These are phyloP conservation scores for Festucalex cinctus DNA, from an alignment of 2,113 vertebrate species.

Conservation along the genomic window DNA sequence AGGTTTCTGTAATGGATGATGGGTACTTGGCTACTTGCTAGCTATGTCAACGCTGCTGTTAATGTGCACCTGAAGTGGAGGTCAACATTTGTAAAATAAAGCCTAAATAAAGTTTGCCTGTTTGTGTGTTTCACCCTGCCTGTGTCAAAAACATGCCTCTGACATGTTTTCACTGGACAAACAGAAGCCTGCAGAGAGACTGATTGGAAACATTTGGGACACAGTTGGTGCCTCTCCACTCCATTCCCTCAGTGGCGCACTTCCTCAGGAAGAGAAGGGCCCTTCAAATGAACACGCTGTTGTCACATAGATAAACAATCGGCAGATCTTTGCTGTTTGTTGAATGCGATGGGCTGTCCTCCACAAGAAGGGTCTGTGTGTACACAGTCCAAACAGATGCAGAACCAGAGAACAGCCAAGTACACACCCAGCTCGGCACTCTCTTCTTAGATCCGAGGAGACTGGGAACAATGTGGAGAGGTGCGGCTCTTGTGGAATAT, in stretches of 20 bases:
- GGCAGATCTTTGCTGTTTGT: constrained; percentile 34
- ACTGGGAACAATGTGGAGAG: constrained; percentile 60
- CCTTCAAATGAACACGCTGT: constrained; percentile 44
- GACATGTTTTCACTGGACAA: constrained; percentile 31
- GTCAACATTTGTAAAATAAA: constrained; percentile 31
- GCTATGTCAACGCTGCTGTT: constrained; percentile 30
- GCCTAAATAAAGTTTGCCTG: constrained; percentile 1
- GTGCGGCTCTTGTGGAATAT: constrained; percentile 55
- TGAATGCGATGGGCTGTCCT: constrained; percentile 50
- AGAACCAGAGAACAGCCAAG: constrained; percentile 40
- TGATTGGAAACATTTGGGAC: constrained; percentile 63
- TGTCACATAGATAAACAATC: constrained; percentile 60
- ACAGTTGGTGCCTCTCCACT: constrained; percentile 22
- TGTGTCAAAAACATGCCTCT: constrained; percentile 21
- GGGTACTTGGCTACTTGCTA: constrained; percentile 14
- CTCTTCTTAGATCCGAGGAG: constrained; percentile 45
- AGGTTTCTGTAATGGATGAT: constrained; percentile 25
- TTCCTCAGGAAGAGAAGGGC: constrained; percentile 63
- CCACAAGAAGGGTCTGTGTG: constrained; percentile 33
- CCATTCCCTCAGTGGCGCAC: constrained; percentile 28
- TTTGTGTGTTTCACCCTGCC: constrained; percentile 27
- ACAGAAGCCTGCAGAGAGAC: constrained; percentile 38
- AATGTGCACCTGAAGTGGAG: constrained; percentile 26
- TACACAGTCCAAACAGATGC: constrained; percentile 48
- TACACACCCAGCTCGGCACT: constrained; percentile 49